Evolutionary conservation across 2,888 invertebrate species (phyloP).

Genomic region (Orthonychiurus folsomi): DNA sequence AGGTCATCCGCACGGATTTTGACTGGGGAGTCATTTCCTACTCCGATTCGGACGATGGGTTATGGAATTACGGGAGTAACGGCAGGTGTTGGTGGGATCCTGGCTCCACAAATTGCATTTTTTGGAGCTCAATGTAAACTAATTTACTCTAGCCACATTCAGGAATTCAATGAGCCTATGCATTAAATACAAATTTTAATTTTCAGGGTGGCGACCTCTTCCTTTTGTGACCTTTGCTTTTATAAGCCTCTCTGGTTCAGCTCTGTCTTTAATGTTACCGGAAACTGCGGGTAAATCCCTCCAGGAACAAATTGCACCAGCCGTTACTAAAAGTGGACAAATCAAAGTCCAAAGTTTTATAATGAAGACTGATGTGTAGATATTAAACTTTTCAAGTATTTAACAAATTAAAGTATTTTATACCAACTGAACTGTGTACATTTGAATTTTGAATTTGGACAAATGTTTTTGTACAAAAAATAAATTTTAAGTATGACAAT

Average conservation of each 20-base stretch:
- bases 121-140: conserved; percentile 25
- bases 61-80: conserved; percentile 27
- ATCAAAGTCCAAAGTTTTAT: too few species aligned
- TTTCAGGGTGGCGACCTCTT: conserved; percentile 27
- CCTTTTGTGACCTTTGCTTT: conserved; percentile 34
- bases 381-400: too few species aligned
- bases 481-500: too few species aligned
- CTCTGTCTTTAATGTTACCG: conserved; percentile 25
- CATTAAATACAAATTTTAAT: conserved; percentile 8
- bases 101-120: conserved; percentile 31
- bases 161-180: not conserved
- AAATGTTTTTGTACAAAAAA: too few species aligned
- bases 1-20: conserved; percentile 23
- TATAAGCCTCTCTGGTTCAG: conserved; percentile 25
- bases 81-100: conserved; percentile 30
- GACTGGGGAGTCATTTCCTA: conserved; percentile 31
- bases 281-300: conserved; percentile 31
- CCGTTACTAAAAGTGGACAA: too few species aligned
- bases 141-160: too few species aligned
- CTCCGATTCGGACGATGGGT: conserved; percentile 29
- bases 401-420: too few species aligned
- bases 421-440: too few species aligned
- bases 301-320: conserved; percentile 13
- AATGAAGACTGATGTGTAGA: too few species aligned
- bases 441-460: too few species aligned